These are phyloP conservation scores for Artibeus lituratus DNA, from an alignment of 2,797 vertebrate species.

Conservation along the genomic window DNA sequence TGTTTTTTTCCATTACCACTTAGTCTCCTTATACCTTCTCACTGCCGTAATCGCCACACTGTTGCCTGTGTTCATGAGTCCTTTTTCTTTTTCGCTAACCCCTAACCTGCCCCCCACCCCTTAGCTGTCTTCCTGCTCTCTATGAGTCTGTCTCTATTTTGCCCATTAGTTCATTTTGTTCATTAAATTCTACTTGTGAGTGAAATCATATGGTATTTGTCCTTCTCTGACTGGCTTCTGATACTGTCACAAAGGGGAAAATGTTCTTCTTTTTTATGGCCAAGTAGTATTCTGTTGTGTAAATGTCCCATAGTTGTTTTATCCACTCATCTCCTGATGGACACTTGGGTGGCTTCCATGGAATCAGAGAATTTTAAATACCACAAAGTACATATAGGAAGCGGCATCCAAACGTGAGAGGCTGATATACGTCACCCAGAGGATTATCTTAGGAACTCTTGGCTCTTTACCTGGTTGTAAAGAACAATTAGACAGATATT, in stretches of 20 bases:
- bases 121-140: not conserved
- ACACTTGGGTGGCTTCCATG: not conserved
- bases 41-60: too few species aligned
- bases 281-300: not conserved
- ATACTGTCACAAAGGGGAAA: not conserved
- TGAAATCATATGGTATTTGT: not conserved
- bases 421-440: not conserved
- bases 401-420: not conserved
- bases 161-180: not conserved
- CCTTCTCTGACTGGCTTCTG: not conserved
- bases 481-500: not conserved
- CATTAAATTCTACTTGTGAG: not conserved
- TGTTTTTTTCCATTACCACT: not conserved
- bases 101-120: not conserved
- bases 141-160: not conserved
- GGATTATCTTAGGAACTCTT: not conserved
- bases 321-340: not conserved
- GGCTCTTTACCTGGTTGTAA: not conserved
- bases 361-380: not conserved
- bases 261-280: not conserved
- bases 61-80: not conserved
- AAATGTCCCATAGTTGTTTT: not conserved
- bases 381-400: not conserved
- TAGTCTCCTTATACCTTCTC: not conserved
- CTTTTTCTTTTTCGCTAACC: too few species aligned